phyloP scores from a whole-genome alignment of 2,888 invertebrate species.

The Coremacera marginata region DNA sequence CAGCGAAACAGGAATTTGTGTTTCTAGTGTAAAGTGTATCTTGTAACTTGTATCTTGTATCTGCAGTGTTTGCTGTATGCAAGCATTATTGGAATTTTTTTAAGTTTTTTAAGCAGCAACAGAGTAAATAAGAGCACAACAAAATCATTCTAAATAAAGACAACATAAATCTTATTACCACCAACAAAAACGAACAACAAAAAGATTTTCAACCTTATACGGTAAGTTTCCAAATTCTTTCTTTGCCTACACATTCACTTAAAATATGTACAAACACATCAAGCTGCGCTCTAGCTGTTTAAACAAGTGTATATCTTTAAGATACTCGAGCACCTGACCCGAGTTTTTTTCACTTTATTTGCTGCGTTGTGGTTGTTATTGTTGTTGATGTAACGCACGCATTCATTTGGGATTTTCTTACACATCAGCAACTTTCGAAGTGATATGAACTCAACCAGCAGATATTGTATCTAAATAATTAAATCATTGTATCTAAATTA shows the following conservation, averaged over 20 bases:
- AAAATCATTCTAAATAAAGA: background rate
- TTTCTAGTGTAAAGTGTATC: background rate
- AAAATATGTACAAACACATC: no score
- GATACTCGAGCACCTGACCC: conserved; percentile 2
- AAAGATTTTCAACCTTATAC: background rate
- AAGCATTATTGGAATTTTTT: background rate
- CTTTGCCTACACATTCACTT: background rate
- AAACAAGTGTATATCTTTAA: conserved; percentile 7
- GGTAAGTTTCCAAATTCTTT: conserved; percentile 22
- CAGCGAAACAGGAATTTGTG: background rate
- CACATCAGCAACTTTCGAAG: conserved; percentile 38
- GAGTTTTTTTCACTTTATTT: background rate
- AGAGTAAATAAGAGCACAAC: background rate
- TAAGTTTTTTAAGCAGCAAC: background rate
- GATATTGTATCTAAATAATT: background rate
- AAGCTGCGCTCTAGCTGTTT: no score
- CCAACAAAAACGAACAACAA: conserved; percentile 13
- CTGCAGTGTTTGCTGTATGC: background rate
- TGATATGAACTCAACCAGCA: background rate
- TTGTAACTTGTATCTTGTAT: background rate
- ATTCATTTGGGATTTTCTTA: background rate
- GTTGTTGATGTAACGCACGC: conserved; percentile 8
- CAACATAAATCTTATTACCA: background rate
- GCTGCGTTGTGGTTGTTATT: background rate
- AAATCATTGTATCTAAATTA: background rate